phyloP scores from a whole-genome alignment of 2,797 vertebrate species.

The Garrulus glandarius region DNA sequence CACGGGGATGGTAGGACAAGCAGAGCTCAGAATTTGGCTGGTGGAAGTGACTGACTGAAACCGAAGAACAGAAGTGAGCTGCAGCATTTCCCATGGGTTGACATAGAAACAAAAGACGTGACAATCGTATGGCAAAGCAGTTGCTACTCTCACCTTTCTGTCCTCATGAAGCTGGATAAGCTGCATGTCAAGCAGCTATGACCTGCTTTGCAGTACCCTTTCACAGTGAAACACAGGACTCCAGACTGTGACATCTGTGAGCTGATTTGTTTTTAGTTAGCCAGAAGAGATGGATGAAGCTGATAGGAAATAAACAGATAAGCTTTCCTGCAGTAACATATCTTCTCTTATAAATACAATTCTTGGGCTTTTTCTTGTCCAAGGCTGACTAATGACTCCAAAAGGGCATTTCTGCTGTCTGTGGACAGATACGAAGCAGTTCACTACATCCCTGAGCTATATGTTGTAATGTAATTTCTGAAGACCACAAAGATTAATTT shows the following conservation, averaged over 20 bases:
- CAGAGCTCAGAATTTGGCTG: neutral
- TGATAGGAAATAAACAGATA: neutral
- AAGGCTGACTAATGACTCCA: neutral
- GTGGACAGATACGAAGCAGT: neutral
- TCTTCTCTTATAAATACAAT: neutral
- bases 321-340: neutral
- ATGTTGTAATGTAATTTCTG: constrained; percentile 2
- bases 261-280: neutral
- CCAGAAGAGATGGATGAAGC: neutral
- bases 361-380: neutral
- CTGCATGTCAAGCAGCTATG: neutral
- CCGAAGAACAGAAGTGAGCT: neutral
- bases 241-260: neutral
- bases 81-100: rapidly evolving
- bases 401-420: neutral
- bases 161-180: neutral
- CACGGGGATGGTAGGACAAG: neutral
- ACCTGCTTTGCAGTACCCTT: neutral
- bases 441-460: neutral
- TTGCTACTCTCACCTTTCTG: neutral
- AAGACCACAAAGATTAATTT: neutral
- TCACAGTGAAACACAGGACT: neutral
- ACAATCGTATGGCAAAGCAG: neutral
- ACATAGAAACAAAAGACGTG: neutral
- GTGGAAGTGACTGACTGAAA: neutral